Base-by-base conservation (phyloP, 30 jellyfish, hydroid and myxozoan species). In the Turritopsis rubra region DNA sequence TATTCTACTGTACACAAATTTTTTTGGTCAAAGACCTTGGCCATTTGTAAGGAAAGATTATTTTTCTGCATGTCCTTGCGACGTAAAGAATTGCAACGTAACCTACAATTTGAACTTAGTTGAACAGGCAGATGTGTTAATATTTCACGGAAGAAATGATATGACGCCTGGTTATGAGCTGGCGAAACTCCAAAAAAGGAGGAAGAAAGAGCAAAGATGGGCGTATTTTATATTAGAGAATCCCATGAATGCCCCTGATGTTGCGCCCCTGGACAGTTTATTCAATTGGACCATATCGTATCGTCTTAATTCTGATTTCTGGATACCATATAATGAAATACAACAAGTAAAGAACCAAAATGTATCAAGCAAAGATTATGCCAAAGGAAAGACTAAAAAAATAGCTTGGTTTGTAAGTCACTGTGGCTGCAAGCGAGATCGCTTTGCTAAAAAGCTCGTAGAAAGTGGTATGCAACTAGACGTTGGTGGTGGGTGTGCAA, bases 221-320 rank as follows among this genome's bases (percentile, higher is more conserved):
- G 30, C 30, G 9, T 68, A 68, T 19, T 68, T 68, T 68, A 68
- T 68, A 0, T 19, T 68, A 8, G 77, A 68, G 19, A 19, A 9
- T 0, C 1, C 77, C 8, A 16, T 19, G 8, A 68, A 68, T 27
- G 30, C 77, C 17, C 77, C 77, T 27, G 28, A 1, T 19, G 30
- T 68, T 7, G 30, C 21, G 8, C 77, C 77, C 8, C 19, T 68
- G 0, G 73, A 83, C 52, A 93, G 90, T 0, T 83, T 86, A 20
- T 91, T 91, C 75, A 86, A 91, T 81, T 90, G 95, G 95, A 86
- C 97, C 18, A 86, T 90, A 93, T 84, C 96, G 21, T 90, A 90
- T 65, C 82, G 86, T 29, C 68, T 26, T 52, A 82, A 53, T 28
- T 85, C 95, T 83, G 97, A 90, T 52, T 73, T 90, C 29, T 74